Percentiles rank a stretch among this genome's conserved stretches.
These are phyloP conservation scores for Dysidea cf. avara DNA, from an alignment of 37 sponge, comb jelly and placozoan genomes.

Conservation along the genomic window DNA sequence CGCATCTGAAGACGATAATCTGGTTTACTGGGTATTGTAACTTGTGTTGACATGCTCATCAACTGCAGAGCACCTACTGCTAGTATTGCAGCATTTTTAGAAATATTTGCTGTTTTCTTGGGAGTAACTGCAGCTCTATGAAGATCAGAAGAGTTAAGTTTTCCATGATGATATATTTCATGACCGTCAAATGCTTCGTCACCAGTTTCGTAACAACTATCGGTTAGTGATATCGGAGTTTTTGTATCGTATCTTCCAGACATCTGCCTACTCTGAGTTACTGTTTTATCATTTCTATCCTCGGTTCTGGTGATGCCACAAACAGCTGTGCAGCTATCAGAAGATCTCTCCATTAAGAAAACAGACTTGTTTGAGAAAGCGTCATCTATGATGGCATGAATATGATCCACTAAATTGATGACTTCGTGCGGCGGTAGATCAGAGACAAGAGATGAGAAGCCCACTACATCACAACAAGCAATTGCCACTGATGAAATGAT, in stretches of 20 bases:
- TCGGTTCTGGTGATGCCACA: conserved; percentile 40
- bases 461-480: conserved; percentile 61
- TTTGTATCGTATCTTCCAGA: not conserved
- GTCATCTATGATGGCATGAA: conserved; percentile 62
- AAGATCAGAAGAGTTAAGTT: not conserved
- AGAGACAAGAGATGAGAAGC: conserved; percentile 47
- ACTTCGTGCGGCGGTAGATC: conserved; percentile 54
- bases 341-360: conserved; percentile 57
- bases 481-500: conserved; percentile 55
- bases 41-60: conserved; percentile 34
- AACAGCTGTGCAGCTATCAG: conserved; percentile 62
- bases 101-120: not conserved
- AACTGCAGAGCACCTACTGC: conserved; percentile 61
- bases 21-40: conserved; percentile 35
- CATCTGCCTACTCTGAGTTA: too few relatives aligned
- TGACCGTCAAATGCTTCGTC: not conserved
- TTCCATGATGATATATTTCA: not conserved
- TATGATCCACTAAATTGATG: conserved; percentile 50
- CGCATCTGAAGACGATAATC: conserved; percentile 69
- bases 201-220: conserved; percentile 51
- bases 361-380: conserved; percentile 46
- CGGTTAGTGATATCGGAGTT: conserved; percentile 22
- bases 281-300: not conserved
- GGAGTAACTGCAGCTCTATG: not conserved
- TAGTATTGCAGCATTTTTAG: conserved; percentile 41